Base-by-base conservation (phyloP, 2,797 vertebrate genomes). In the Lycodopsis pacificus region DNA sequence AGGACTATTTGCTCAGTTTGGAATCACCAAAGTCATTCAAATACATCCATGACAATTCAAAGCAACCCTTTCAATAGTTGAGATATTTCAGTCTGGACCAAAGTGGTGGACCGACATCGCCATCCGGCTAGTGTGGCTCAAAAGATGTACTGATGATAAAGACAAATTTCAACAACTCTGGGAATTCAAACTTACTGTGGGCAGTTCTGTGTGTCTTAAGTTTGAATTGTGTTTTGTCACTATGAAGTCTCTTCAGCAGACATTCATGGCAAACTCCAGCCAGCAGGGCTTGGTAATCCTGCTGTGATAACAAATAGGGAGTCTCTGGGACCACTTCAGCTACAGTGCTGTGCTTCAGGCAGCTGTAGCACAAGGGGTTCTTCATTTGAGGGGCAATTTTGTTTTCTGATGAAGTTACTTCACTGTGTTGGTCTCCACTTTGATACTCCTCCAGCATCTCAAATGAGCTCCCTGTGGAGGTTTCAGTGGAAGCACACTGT, bases 251-350 rank as follows among this genome's bases (percentile, higher is more conserved):
- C 65, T 83, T 89, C 71, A 97, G 71, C 25, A 99, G 93, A 95
- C 98, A 99, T 0, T 90, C 74, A 2, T 96, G 95, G 22, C 94
- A 96, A 65, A 97, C 96, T 17, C 97, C 97, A 5, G 96, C 95
- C 69, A 99, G 87, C 1, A 99, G 95, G 7, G 92, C 92, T 59
- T 66, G 73, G 84, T 97, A 96, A 88, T 99, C 97, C 2, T 88
- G 82, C 8, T 91, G 90, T 6, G 90, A 93, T 88, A 99, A 91
- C 38, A 88, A 48, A 6, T 95, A 93, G 56, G 90, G 79, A 80
- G 74, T 0, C 85, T 75, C n/a, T 56, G 86, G 44, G 83, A 34
- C 56, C 86, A 80, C 70, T 83, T 81, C 68, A 42, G 54, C 73
- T n/a, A 48, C 58, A 22, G 36, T 34, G 64, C 72, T 89, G 3